phyloP scores from a whole-genome alignment of 2,113 vertebrate species.

The Ciconia boyciana region DNA sequence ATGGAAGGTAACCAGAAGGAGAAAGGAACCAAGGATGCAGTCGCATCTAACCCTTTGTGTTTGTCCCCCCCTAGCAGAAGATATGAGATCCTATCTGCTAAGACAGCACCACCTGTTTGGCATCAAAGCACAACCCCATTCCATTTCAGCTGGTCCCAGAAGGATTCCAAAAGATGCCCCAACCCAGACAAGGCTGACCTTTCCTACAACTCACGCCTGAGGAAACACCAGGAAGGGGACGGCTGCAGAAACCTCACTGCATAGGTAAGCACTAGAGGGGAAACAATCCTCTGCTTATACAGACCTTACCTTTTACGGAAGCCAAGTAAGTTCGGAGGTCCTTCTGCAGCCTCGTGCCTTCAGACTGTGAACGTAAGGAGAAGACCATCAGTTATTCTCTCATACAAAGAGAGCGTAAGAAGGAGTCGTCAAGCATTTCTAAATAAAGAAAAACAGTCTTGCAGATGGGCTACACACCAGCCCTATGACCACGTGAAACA shows the following conservation, averaged over 20 bases:
- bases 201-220: background rate
- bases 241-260: background rate
- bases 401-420: background rate
- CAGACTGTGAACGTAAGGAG: conserved; percentile 71
- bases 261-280: background rate
- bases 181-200: background rate
- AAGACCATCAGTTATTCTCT: background rate
- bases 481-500: background rate
- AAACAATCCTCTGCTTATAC: background rate
- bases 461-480: background rate
- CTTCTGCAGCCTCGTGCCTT: conserved; percentile 93
- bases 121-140: background rate
- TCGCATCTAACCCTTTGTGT: background rate
- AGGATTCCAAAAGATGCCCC: background rate
- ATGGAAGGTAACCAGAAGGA: background rate
- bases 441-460: background rate
- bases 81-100: background rate
- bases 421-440: background rate
- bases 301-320: conserved; percentile 87
- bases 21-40: background rate
- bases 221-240: background rate
- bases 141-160: background rate
- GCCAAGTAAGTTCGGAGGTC: conserved; percentile 92
- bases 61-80: background rate
- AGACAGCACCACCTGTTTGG: background rate